Conservation (phyloP, 2,888 invertebrate species). For the Cosmia pyralina region DNA sequence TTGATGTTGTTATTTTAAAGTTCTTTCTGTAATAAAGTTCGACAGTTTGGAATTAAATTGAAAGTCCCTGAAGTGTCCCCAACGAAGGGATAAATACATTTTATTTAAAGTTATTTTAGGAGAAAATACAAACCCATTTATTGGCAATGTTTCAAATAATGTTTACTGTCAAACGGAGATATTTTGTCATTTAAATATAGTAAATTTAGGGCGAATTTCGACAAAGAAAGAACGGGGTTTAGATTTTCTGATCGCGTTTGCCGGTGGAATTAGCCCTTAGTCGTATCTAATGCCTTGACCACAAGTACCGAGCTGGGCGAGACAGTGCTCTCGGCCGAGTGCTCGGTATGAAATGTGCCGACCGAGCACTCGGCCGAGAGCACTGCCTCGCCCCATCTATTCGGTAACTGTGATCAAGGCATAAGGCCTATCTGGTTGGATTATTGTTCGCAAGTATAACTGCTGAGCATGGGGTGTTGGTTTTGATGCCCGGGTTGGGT, state of each 20-base stretch:
- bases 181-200: background rate
- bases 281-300: background rate
- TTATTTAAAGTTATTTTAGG: constrained; percentile 40
- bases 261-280: no score
- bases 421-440: background rate
- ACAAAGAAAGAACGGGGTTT: background rate
- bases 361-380: no score
- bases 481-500: background rate
- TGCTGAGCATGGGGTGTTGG: background rate
- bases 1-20: constrained; percentile 55
- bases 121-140: constrained; percentile 31
- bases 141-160: background rate
- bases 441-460: background rate
- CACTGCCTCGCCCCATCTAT: no score
- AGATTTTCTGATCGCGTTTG: no score
- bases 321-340: no score
- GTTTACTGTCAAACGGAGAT: background rate
- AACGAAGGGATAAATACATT: constrained; percentile 39
- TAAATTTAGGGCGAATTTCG: background rate
- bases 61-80: constrained; percentile 41
- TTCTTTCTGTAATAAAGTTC: constrained; percentile 46
- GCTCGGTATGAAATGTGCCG: no score
- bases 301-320: no score
- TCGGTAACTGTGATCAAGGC: no score
- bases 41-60: constrained; percentile 48